A percentile compares a stretch with the other conserved stretches of the same genome.
Conservation (phyloP, 2,113 vertebrate species). For the Okapia johnstoni region DNA sequence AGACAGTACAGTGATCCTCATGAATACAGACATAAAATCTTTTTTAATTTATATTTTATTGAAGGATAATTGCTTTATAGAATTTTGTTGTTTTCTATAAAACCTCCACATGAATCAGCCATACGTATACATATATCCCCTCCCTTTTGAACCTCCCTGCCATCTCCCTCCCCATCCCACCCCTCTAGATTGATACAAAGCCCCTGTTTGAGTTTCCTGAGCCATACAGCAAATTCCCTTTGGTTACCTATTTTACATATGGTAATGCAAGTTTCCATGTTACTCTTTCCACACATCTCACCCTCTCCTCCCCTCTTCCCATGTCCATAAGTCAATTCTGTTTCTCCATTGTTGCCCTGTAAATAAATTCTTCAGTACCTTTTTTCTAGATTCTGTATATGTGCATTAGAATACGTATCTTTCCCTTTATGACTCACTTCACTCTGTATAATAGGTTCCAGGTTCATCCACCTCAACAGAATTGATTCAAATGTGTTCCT, state of each 20-base stretch:
- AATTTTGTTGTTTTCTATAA: not conserved
- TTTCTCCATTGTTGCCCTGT: not conserved
- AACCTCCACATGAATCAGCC: not conserved
- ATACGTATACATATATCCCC: not conserved
- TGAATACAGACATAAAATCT: not conserved
- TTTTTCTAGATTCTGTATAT: not conserved
- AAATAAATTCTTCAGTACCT: not conserved
- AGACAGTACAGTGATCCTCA: not conserved
- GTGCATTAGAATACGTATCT: not conserved
- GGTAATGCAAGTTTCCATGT: not conserved
- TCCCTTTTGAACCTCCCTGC: not conserved
- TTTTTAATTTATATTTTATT: not conserved
- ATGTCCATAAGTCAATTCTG: not conserved
- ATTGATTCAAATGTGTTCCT: not conserved
- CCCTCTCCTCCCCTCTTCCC: not conserved
- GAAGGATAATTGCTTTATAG: not conserved
- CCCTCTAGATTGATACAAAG: not conserved
- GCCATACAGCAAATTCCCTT: accelerated
- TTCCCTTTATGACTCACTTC: not conserved
- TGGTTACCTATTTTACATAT: not conserved
- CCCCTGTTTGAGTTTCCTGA: not conserved
- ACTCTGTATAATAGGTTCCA: not conserved
- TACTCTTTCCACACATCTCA: not conserved
- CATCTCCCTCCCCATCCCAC: not conserved
- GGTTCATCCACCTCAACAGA: not conserved